phyloP scores from a whole-genome alignment of 2,113 vertebrate genomes.

The Todiramphus saurophagus region DNA sequence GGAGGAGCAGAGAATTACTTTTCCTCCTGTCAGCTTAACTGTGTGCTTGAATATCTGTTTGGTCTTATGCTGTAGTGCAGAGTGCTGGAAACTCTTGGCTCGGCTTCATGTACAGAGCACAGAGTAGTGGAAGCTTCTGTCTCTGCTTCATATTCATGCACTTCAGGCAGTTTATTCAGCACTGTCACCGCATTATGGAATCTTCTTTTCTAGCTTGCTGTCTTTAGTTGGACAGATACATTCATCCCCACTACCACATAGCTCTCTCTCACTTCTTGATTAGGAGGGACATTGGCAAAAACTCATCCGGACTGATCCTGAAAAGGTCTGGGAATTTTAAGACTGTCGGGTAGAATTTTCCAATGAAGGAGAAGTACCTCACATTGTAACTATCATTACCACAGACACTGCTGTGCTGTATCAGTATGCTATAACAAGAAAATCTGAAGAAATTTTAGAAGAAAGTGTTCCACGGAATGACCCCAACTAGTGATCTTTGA shows the following conservation, averaged over 20 bases:
- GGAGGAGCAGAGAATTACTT: constrained; percentile 1
- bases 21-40: constrained; percentile 16
- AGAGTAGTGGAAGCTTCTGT: background rate
- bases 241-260: background rate
- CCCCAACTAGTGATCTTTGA: background rate
- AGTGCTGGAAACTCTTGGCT: background rate
- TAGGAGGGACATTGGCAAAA: background rate
- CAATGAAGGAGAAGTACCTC: background rate
- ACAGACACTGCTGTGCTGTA: background rate
- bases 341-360: background rate
- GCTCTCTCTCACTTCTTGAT: background rate
- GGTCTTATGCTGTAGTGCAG: background rate
- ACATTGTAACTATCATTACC: background rate
- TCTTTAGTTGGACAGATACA: background rate
- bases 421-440: background rate
- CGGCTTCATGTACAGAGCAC: background rate
- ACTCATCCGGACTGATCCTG: background rate
- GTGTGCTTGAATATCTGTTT: background rate
- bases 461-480: background rate
- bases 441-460: background rate
- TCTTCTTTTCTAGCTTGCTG: background rate
- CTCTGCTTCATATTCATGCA: background rate
- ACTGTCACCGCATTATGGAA: background rate
- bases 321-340: background rate
- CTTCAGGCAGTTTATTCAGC: background rate